Evolutionary conservation across 2,113 vertebrate species (phyloP).

Genomic region (Labeo catla): DNA sequence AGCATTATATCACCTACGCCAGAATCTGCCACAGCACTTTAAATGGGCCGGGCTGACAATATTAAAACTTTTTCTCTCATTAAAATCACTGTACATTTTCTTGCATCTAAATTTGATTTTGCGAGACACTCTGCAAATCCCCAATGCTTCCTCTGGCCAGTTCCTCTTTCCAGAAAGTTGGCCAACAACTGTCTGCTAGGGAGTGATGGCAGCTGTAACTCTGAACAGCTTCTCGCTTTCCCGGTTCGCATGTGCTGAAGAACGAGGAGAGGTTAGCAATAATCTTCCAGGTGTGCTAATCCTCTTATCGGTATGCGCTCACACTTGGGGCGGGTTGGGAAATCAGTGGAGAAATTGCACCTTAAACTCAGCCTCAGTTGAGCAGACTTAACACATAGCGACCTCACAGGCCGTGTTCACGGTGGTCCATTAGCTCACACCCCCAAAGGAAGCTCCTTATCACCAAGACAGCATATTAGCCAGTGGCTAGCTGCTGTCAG

Average conservation of each 20-base stretch:
- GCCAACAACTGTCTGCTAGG: background rate
- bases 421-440: slow-evolving; percentile 23
- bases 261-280: background rate
- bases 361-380: background rate
- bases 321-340: slow-evolving; percentile 47
- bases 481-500: slow-evolving; percentile 42
- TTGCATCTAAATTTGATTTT: slow-evolving; percentile 2
- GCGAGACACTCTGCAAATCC: background rate
- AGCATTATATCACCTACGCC: background rate
- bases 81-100: background rate
- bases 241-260: background rate
- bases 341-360: slow-evolving; percentile 17
- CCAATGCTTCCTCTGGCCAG: background rate
- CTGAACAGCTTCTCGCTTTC: background rate
- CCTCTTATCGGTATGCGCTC: slow-evolving; percentile 54
- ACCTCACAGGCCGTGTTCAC: background rate
- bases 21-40: background rate
- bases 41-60: background rate
- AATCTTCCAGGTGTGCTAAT: slow-evolving; percentile 49
- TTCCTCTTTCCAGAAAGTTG: background rate
- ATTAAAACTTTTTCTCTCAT: background rate
- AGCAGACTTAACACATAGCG: background rate
- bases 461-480: slow-evolving; percentile 34
- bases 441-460: slow-evolving; percentile 46
- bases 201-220: background rate